Evolutionary conservation across 1,140 invertebrate species (phyloP).

Genomic region (Doryteuthis pealeii): DNA sequence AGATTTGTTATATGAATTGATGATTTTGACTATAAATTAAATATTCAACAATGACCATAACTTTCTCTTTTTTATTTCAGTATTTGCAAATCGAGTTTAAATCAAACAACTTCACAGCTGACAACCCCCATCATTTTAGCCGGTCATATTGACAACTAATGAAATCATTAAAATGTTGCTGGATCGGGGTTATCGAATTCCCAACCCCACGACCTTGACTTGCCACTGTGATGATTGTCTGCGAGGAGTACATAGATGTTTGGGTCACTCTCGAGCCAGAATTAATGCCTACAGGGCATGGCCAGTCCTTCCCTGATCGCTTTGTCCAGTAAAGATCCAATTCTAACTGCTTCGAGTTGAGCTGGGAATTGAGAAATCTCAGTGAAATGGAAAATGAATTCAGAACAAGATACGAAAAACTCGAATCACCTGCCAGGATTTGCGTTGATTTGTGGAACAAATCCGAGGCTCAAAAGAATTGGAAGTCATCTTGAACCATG

Average conservation of each 20-base stretch:
- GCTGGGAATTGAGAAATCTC: conserved; percentile 90
- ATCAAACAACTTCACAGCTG: conserved; percentile 78
- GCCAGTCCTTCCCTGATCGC: conserved; percentile 83
- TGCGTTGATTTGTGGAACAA: conserved; percentile 92
- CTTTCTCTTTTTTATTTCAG: conserved; percentile 24
- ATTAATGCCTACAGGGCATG: conserved; percentile 90
- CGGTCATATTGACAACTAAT: conserved; percentile 94
- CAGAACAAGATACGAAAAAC: conserved; percentile 82
- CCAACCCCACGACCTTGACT: conserved; percentile 58
- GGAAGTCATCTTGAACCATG: conserved; percentile 78
- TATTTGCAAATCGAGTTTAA: conserved; percentile 39
- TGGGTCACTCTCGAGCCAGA: conserved; percentile 83
- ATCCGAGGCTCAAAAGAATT: conserved; percentile 93
- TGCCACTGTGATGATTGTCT: conserved; percentile 58
- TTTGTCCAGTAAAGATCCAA: conserved; percentile 93
- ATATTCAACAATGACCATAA: too few relatives aligned
- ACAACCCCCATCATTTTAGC: conserved; percentile 93
- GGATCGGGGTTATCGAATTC: conserved; percentile 66
- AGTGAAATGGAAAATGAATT: conserved; percentile 97
- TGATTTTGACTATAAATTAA: too few relatives aligned
- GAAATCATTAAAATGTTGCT: conserved; percentile 97
- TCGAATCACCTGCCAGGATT: conserved; percentile 97
- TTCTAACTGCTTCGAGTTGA: conserved; percentile 96
- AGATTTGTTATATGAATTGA: too few relatives aligned
- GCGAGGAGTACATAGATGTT: conserved; percentile 70